These are phyloP conservation scores for Archocentrus centrarchus DNA, from an alignment of 2,113 vertebrate genomes.

Conservation along the genomic window DNA sequence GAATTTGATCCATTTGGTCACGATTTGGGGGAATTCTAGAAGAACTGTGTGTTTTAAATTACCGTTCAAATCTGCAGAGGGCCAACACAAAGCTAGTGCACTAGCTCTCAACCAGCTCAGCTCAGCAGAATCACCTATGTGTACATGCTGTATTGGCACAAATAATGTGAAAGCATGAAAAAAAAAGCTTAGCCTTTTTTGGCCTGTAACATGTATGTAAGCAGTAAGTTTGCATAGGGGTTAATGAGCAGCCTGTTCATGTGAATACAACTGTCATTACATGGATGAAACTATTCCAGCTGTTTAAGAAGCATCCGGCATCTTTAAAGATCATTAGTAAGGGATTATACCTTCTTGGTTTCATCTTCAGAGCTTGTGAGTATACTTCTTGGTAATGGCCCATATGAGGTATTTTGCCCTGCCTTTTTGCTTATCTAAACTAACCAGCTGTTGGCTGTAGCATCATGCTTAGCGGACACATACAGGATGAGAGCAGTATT, in stretches of 20 bases:
- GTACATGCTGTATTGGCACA: neutral
- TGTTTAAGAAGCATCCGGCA: neutral
- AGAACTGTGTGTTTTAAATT: neutral
- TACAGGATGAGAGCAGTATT: neutral
- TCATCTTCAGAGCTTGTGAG: neutral
- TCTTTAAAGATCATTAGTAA: neutral
- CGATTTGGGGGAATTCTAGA: neutral
- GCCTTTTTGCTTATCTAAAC: neutral
- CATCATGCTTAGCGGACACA: neutral
- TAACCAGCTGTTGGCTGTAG: slow-evolving; percentile 5
- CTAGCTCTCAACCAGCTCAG: neutral
- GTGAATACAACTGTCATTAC: neutral
- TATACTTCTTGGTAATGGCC: neutral
- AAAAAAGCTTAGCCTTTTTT: neutral
- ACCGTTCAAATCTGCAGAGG: neutral
- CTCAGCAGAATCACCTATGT: neutral
- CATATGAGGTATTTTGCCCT: neutral
- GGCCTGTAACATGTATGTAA: neutral
- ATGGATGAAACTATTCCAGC: neutral
- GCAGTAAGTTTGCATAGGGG: neutral
- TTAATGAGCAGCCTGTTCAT: neutral
- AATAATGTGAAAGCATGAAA: neutral
- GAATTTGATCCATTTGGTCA: slow-evolving; percentile 9
- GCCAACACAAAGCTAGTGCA: neutral
- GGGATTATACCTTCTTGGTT: neutral